Percentiles rank a stretch among this genome's conserved stretches.
Evolutionary conservation across 2,888 invertebrate species (phyloP).

Genomic region (Stictocephala bisonia): DNA sequence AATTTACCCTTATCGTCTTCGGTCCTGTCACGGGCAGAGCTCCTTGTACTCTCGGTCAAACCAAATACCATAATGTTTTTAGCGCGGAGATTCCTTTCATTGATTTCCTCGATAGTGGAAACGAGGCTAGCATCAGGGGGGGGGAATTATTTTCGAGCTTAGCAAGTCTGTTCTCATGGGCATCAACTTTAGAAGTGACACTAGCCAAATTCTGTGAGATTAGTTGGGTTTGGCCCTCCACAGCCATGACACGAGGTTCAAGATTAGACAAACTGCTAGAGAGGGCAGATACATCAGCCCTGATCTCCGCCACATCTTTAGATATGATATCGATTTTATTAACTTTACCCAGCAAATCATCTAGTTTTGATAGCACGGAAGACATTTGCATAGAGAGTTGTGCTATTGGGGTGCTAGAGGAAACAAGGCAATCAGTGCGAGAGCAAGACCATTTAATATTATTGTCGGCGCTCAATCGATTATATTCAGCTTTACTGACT

Average conservation of each 20-base stretch:
- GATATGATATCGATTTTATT: constrained; percentile 4
- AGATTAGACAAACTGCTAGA: not conserved
- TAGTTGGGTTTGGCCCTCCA: not conserved
- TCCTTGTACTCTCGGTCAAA: not conserved
- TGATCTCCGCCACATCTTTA: constrained; percentile 1
- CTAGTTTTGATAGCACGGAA: constrained; percentile 10
- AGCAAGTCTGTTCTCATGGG: not conserved
- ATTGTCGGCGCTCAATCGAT: too few relatives aligned
- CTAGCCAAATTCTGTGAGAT: constrained; percentile 1
- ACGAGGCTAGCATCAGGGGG: not conserved
- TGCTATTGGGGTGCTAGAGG: not conserved
- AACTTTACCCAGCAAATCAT: constrained; percentile 2
- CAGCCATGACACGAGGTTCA: not conserved
- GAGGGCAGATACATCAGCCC: constrained; percentile 6
- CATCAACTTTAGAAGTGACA: not conserved
- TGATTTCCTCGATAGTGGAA: constrained; percentile 15
- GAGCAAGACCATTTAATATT: constrained; percentile 8
- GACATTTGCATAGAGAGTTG: not conserved
- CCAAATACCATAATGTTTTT: constrained; percentile 16
- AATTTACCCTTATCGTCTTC: not conserved
- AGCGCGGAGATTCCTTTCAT: constrained; percentile 17
- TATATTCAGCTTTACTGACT: not conserved
- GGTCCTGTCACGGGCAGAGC: not conserved
- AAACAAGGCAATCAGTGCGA: not conserved
- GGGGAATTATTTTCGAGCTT: not conserved